These are phyloP conservation scores for Drosophila pseudotakahashii DNA, from an alignment of 2,888 invertebrate species.

Conservation along the genomic window DNA sequence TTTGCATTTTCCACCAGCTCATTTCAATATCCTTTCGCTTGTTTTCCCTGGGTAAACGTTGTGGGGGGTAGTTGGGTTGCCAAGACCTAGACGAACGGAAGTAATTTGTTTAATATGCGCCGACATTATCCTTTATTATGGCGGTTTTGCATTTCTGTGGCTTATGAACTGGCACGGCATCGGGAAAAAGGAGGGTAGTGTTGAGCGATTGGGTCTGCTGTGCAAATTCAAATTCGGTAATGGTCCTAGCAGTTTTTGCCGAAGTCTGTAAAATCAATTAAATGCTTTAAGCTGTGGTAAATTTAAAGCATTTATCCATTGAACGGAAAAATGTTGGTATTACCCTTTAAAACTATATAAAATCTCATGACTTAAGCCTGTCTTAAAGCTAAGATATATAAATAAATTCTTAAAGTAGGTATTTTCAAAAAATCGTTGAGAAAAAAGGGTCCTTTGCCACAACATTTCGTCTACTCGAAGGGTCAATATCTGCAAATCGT, in stretches of 20 bases:
- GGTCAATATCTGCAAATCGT: constrained; percentile 61
- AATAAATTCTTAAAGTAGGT: not conserved
- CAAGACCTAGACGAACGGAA: constrained; percentile 68
- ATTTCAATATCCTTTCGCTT: constrained; percentile 79
- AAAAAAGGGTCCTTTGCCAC: not conserved
- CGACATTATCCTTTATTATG: constrained; percentile 80
- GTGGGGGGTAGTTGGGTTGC: constrained; percentile 36
- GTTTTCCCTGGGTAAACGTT: constrained; percentile 71
- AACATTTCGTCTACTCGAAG: not conserved
- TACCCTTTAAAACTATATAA: not conserved
- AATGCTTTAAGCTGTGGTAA: constrained; percentile 50
- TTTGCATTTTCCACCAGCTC: constrained; percentile 75
- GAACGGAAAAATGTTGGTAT: too few relatives aligned
- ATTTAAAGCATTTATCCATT: not conserved
- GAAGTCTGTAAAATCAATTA: constrained; percentile 65
- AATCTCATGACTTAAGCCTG: too few relatives aligned
- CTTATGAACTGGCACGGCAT: constrained; percentile 73
- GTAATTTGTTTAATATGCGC: constrained; percentile 81
- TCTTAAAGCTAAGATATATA: too few relatives aligned
- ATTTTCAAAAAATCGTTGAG: too few relatives aligned
- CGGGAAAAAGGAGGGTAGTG: constrained; percentile 13
- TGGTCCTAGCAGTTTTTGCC: constrained; percentile 47
- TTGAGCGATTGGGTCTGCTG: constrained; percentile 37
- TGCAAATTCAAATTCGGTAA: constrained; percentile 55
- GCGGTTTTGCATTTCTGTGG: constrained; percentile 77